Conservation (phyloP, 2,888 invertebrate genomes). For the Trichopoda pennipes region DNA sequence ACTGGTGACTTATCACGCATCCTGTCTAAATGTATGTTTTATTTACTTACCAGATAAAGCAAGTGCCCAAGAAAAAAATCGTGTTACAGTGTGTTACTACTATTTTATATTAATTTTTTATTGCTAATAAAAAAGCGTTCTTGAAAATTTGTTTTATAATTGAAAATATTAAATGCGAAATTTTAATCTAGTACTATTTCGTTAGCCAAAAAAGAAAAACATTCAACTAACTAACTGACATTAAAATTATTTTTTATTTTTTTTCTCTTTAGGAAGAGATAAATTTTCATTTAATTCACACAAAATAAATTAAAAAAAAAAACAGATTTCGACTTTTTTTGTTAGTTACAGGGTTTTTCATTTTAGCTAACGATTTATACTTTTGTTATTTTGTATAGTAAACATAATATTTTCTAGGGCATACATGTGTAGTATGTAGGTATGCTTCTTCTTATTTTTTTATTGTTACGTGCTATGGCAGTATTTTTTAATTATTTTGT, state of each 20-base stretch:
- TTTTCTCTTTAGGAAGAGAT: too few relatives aligned
- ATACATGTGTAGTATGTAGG: background rate
- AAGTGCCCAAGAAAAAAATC: background rate
- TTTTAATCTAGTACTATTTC: conserved; percentile 12
- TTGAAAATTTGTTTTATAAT: conserved; percentile 36
- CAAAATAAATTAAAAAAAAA: too few relatives aligned
- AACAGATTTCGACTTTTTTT: too few relatives aligned
- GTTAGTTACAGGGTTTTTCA: too few relatives aligned
- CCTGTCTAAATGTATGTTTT: too few relatives aligned
- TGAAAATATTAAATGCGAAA: conserved; percentile 35
- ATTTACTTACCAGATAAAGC: background rate
- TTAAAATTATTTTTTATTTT: too few relatives aligned
- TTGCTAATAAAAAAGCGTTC: conserved; percentile 61
- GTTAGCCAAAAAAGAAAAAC: too few relatives aligned
- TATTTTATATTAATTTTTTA: conserved; percentile 43
- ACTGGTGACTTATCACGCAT: too few relatives aligned
- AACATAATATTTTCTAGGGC: conserved; percentile 10
- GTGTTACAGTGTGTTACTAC: background rate
- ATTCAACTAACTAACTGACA: too few relatives aligned
- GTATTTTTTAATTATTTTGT: conserved; percentile 53
- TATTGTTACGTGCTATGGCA: conserved; percentile 68
- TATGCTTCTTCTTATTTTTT: conserved; percentile 16
- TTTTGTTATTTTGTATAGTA: conserved; percentile 5
- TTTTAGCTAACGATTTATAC: background rate
- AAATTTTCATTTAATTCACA: too few relatives aligned